Evolutionary conservation across 2,888 invertebrate genomes (phyloP).

Genomic region (Shargacucullia verbasci): DNA sequence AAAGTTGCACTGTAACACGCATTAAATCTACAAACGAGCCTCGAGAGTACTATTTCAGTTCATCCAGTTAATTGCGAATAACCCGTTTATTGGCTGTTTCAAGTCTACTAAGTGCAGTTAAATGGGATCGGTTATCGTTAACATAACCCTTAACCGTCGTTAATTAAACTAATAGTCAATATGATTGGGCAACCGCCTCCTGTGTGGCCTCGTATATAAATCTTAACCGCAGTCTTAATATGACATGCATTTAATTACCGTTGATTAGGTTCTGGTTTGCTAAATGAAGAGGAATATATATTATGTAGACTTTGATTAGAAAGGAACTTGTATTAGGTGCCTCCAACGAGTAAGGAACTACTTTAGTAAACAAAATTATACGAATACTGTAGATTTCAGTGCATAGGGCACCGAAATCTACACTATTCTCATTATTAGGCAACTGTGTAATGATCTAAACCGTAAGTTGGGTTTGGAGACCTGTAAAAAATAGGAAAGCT

Average conservation of each 20-base stretch:
- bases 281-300: slow-evolving; percentile 15
- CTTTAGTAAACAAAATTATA: too few relatives aligned
- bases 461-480: too few relatives aligned
- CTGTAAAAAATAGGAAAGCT: too few relatives aligned
- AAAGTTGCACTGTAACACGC: not conserved
- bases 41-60: not conserved
- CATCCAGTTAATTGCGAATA: slow-evolving; percentile 12
- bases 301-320: too few relatives aligned
- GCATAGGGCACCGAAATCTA: too few relatives aligned
- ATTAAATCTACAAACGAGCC: not conserved
- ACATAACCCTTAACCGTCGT: slow-evolving; percentile 22
- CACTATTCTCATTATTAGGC: too few relatives aligned
- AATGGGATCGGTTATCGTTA: slow-evolving; percentile 22
- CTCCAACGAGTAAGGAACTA: too few relatives aligned
- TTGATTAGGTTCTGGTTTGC: slow-evolving; percentile 31
- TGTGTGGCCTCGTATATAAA: slow-evolving; percentile 13
- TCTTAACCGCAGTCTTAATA: slow-evolving; percentile 19
- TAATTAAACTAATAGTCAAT: slow-evolving; percentile 41
- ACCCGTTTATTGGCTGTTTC: slow-evolving; percentile 17
- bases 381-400: too few relatives aligned
- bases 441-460: too few relatives aligned
- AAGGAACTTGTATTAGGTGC: too few relatives aligned
- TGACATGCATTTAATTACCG: slow-evolving; percentile 36
- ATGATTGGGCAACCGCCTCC: slow-evolving; percentile 28
- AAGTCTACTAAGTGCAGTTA: slow-evolving; percentile 27